phyloP scores from a whole-genome alignment of 1,140 invertebrate species.

The Solenopsis invicta region DNA sequence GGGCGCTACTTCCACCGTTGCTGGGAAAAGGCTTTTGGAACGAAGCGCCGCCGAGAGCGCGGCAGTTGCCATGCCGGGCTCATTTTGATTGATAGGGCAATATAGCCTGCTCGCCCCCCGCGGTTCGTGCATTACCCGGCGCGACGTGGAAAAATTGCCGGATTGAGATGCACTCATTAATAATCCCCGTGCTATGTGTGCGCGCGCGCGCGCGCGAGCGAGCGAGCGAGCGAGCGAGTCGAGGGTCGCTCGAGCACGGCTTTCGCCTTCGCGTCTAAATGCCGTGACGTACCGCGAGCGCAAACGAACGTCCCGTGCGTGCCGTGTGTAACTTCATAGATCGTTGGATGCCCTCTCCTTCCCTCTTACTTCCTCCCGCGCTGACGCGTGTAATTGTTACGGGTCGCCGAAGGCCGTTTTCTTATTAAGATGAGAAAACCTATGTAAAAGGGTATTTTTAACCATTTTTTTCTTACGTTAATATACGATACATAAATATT shows the following conservation, averaged over 20 bases:
- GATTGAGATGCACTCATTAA: constrained; percentile 87
- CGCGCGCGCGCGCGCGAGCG: constrained; percentile 9
- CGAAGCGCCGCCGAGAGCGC: constrained; percentile 65
- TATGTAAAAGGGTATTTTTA: not conserved
- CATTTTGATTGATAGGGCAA: constrained; percentile 86
- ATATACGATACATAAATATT: not conserved
- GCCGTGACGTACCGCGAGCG: constrained; percentile 59
- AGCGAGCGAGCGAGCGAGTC: constrained; percentile 3
- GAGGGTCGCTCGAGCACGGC: constrained; percentile 42
- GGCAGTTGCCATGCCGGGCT: constrained; percentile 80
- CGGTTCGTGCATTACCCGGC: constrained; percentile 84
- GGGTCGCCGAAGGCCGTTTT: constrained; percentile 49
- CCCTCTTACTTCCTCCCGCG: constrained; percentile 17
- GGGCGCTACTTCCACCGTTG: constrained; percentile 14
- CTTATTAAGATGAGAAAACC: constrained; percentile 10
- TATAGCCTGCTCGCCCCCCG: constrained; percentile 85
- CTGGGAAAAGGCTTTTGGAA: constrained; percentile 72
- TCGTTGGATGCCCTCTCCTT: constrained; percentile 14
- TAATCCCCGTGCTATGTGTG: constrained; percentile 77
- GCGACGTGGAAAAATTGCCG: constrained; percentile 85
- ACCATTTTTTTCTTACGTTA: not conserved
- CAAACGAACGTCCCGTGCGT: constrained; percentile 29
- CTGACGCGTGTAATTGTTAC: constrained; percentile 63
- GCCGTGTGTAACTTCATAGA: constrained; percentile 30
- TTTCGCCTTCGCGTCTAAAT: constrained; percentile 68